These are phyloP conservation scores for Oxyruncus cristatus DNA, from an alignment of 2,113 vertebrate genomes.

Conservation along the genomic window DNA sequence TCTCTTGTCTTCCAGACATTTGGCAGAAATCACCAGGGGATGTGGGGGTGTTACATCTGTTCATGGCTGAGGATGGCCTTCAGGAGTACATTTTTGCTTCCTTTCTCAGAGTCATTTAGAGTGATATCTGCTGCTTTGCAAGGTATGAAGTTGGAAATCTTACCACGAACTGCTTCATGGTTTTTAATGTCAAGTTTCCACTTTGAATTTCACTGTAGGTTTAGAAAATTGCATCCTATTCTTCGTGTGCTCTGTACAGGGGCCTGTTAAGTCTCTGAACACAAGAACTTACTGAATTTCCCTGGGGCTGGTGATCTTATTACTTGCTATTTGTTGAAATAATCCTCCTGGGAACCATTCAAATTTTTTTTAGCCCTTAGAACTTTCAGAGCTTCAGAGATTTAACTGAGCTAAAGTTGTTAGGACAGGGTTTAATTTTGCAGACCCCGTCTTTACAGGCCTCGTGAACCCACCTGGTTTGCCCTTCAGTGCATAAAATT, in stretches of 20 bases:
- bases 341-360: not conserved
- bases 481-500: not conserved
- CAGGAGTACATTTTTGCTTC: not conserved
- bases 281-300: slow-evolving; percentile 11
- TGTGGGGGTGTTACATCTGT: not conserved
- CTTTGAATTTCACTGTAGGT: not conserved
- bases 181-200: slow-evolving; percentile 1
- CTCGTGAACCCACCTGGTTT: not conserved
- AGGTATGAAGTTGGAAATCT: not conserved
- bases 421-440: slow-evolving; percentile 4
- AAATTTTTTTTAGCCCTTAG: slow-evolving; percentile 12
- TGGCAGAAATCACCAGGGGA: not conserved
- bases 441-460: not conserved
- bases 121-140: not conserved
- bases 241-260: not conserved
- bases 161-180: not conserved
- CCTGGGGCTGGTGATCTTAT: not conserved
- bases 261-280: not conserved
- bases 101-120: not conserved
- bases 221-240: slow-evolving; percentile 24
- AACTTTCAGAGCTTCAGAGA: not conserved
- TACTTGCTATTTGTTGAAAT: not conserved
- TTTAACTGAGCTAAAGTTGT: slow-evolving; percentile 7
- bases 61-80: not conserved
- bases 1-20: not conserved